Evolutionary conservation across 1,140 invertebrate genomes (phyloP).

Genomic region (Drosophila murphyi): DNA sequence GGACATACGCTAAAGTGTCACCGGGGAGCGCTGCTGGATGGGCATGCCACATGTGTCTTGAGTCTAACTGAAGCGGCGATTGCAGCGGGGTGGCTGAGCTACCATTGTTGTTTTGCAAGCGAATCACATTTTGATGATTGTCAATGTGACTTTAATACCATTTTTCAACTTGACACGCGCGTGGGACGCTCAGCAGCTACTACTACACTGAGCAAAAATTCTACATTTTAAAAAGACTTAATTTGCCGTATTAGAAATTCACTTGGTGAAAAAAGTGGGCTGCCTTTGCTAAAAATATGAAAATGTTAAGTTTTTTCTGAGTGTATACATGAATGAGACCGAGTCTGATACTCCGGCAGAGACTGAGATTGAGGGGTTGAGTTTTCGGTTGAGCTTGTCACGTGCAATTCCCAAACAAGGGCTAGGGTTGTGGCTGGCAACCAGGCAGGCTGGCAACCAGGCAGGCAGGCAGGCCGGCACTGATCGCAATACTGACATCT

Average conservation of each 20-base stretch:
- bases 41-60: constrained; percentile 64
- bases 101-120: constrained; percentile 68
- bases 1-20: constrained; percentile 72
- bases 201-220: background rate
- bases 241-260: too few species aligned
- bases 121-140: constrained; percentile 84
- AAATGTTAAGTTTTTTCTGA: background rate
- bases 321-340: background rate
- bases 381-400: constrained; percentile 37
- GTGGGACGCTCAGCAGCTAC: constrained; percentile 9
- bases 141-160: constrained; percentile 84
- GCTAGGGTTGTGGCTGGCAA: constrained; percentile 11
- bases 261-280: too few species aligned
- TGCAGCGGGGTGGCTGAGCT: constrained; percentile 26
- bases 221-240: too few species aligned
- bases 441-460: background rate
- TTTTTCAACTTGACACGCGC: constrained; percentile 78
- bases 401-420: constrained; percentile 43
- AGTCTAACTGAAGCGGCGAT: constrained; percentile 4
- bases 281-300: too few species aligned
- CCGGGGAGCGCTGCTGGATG: constrained; percentile 50
- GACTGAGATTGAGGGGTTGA: background rate
- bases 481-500: constrained; percentile 84
- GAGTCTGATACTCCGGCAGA: background rate
- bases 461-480: constrained; percentile 13